Evolutionary conservation across 2,888 invertebrate species (phyloP), one percentile per base, ranked within the genome.

Genomic region (Eupithecia vulgata): DNA sequence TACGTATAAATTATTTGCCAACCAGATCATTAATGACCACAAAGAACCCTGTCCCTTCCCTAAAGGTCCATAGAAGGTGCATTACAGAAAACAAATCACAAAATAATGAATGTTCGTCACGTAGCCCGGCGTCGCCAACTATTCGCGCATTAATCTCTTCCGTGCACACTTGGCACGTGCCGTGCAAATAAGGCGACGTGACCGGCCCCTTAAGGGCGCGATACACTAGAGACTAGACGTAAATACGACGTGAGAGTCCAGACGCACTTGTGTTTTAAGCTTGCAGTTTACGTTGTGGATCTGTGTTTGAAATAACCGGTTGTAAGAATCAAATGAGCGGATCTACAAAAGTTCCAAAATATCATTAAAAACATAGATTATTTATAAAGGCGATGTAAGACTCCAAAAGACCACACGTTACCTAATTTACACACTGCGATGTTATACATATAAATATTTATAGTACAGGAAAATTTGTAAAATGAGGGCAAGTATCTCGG

Each of bases 71-170:
- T 64, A 64, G 35, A 69, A 65, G 40, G 40, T 68, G 42, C 57
- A 59, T 68, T 59, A 37, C 57, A 59, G 57, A 13, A 37, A 37
- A 65, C 65, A 65, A 65, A 65, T 65, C 40, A 40, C 25, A 72
- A 52, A 75, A 77, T 80, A 79, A 77, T 76, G 74, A 75, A 82
- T 77, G 77, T 70, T 59, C 68, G 71, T 80, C 81, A 82, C 81
- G 81, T 78, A 65, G 45, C 52, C 67, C 68, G 72, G 73, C 67
- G 78, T 77, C 81, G 76, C 76, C 77, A 80, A 81, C 81, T 80
- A 82, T 80, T 81, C 78, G 74, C 79, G 77, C 77, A 82, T 81
- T 81, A 82, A 82, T 82, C 80, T 80, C 79, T 78, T 71, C 76
- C 67, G 45, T 40, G 74, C 66, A 67, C 74, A 69, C 74, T 66